A percentile compares a stretch with the other conserved stretches of the same genome.
Conservation (phyloP, 2,797 vertebrate species). For the Vultur gryphus region DNA sequence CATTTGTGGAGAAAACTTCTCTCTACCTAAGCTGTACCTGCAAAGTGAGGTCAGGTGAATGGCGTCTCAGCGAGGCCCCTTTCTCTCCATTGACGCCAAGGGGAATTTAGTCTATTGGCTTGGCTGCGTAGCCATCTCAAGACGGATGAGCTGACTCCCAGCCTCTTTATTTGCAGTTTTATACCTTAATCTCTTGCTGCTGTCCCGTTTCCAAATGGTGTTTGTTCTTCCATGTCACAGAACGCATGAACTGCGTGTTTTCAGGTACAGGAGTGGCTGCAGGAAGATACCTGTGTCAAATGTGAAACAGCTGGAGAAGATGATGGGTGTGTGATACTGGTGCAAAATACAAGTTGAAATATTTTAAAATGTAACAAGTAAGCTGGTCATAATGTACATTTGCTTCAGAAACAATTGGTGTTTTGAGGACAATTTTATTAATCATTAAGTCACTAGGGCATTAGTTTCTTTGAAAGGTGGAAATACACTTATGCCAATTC, state of each 20-base stretch:
- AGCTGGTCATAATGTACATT: background rate
- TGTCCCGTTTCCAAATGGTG: background rate
- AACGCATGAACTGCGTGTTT: background rate
- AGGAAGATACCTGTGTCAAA: background rate
- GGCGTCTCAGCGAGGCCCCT: fast-evolving
- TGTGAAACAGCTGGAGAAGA: background rate
- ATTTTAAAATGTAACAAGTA: background rate
- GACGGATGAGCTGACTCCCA: background rate
- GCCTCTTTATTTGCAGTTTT: background rate
- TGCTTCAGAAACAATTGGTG: background rate
- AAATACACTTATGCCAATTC: background rate
- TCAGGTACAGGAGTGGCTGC: background rate
- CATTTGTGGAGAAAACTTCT: fast-evolving
- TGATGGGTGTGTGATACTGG: background rate
- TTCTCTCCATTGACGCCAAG: background rate
- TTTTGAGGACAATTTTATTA: background rate
- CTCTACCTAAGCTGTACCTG: background rate
- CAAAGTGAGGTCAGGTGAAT: background rate
- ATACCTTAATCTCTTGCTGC: background rate
- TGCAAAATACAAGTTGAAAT: background rate
- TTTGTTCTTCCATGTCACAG: fast-evolving
- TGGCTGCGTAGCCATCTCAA: background rate
- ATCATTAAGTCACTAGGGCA: background rate
- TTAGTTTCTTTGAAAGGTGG: background rate
- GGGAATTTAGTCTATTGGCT: background rate